Evolutionary conservation across 2,797 vertebrate genomes (phyloP).

Genomic region (Merluccius polli): DNA sequence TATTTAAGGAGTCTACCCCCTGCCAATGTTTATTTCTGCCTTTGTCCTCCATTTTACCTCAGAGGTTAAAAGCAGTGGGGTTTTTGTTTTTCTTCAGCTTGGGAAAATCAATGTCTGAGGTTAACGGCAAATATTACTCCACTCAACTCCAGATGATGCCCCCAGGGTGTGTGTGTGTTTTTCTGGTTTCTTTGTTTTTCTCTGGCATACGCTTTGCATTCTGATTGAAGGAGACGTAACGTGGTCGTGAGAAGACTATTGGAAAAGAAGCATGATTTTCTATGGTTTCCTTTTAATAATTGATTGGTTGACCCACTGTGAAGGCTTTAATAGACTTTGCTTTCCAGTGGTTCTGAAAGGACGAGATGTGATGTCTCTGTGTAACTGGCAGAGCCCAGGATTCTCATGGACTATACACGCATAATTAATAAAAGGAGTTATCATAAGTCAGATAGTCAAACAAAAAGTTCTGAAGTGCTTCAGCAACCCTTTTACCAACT

Average conservation of each 20-base stretch:
- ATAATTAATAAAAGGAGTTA: neutral
- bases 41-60: neutral
- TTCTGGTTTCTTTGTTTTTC: neutral
- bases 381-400: neutral
- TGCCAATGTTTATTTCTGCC: neutral
- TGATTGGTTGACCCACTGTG: neutral
- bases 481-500: neutral
- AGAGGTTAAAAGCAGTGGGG: too few relatives aligned
- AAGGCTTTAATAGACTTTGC: neutral
- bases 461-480: neutral
- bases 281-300: neutral
- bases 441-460: neutral
- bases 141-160: neutral
- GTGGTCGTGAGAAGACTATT: neutral
- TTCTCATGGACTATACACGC: neutral
- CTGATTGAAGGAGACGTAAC: neutral
- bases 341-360: neutral
- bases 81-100: neutral
- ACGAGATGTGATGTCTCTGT: neutral
- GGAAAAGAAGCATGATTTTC: neutral
- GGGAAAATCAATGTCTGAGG: neutral
- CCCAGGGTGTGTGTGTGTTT: neutral
- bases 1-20: neutral
- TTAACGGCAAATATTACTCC: neutral
- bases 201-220: neutral